Base-by-base conservation (phyloP, 2,113 vertebrate genomes). In the Verasper variegatus region DNA sequence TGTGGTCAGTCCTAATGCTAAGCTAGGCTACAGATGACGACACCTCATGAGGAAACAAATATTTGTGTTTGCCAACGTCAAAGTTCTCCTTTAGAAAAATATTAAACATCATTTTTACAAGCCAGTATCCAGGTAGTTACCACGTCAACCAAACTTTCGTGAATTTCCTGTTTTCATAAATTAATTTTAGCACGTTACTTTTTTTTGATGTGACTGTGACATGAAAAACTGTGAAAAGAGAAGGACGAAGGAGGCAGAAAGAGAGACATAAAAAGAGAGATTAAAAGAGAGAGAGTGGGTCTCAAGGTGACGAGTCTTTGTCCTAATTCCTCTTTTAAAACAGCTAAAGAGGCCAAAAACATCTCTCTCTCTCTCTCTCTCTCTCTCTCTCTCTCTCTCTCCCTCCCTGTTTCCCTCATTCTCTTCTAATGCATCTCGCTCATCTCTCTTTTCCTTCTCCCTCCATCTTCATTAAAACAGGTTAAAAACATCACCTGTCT, bases 321-420 rank as follows among this genome's bases (percentile, higher is more conserved):
- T 88, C 88, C 86, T 84, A 86, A 86, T 92, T 92, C 79, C 79
- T 88, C 84, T 92, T 91, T 85, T 89, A 82, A 89, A 89, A 61
- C 78, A 76, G 80, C 69, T 79, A 90, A 90, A 85, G 89, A 89
- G 90, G 87, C 85, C 90, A 91, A 85, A 90, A 83, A 80, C 82
- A 66, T 56, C 54, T 55, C 52, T 55, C 54, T 37, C 11, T 18
- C 59, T 21, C 27, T 14, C 60, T n/a, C 35, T 62, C 60, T 40
- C 60, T 62, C 60, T 40, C 60, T 56, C 54, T 56, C 21, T 55
- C n/a, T 55, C 21, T 56, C 51, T 54, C 42, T 14, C 42, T 14
- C 42, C 9, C 42, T 14, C 42, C 11, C 51, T n/a, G 17, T 42
- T 14, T 23, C 20, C 4, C 21, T 24, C 61, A 24, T 24, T 23